Percentiles rank a stretch among this genome's conserved stretches.
Evolutionary conservation across 2,113 vertebrate genomes (phyloP).

Genomic region (Bothrops jararaca): DNA sequence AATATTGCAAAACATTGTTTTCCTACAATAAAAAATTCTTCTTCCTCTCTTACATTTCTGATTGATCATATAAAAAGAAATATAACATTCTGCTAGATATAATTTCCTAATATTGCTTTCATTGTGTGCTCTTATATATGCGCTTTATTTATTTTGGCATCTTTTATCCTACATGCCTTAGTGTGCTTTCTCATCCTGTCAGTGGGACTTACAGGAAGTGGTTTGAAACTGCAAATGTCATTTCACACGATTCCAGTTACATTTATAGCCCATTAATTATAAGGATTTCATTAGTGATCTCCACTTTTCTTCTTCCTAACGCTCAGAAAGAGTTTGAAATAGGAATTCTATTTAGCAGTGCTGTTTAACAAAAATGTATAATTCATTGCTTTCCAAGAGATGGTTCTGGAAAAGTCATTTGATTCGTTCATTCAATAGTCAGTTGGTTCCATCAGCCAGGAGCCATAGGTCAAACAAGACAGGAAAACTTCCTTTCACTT

Average conservation of each 20-base stretch:
- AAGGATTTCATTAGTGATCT: conserved; percentile 42
- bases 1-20: not conserved
- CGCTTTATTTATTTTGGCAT: not conserved
- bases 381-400: conserved; percentile 27
- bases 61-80: not conserved
- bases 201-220: conserved; percentile 11
- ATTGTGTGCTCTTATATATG: not conserved
- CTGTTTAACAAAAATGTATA: conserved; percentile 40
- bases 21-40: not conserved
- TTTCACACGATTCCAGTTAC: conserved; percentile 6
- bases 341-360: conserved; percentile 30
- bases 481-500: conserved; percentile 46
- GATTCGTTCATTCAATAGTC: conserved; percentile 39
- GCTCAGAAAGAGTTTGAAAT: conserved; percentile 42
- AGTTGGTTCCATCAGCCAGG: conserved; percentile 54
- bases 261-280: conserved; percentile 45
- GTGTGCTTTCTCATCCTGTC: conserved; percentile 13
- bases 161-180: not conserved
- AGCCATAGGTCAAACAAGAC: conserved; percentile 54
- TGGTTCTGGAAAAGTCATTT: conserved; percentile 60
- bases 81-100: not conserved
- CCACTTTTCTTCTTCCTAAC: not conserved
- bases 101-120: not conserved
- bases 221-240: conserved; percentile 28
- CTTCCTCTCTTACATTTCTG: not conserved